Evolutionary conservation across 2,888 invertebrate genomes (phyloP).

Genomic region (Teinopalpus imperialis): DNA sequence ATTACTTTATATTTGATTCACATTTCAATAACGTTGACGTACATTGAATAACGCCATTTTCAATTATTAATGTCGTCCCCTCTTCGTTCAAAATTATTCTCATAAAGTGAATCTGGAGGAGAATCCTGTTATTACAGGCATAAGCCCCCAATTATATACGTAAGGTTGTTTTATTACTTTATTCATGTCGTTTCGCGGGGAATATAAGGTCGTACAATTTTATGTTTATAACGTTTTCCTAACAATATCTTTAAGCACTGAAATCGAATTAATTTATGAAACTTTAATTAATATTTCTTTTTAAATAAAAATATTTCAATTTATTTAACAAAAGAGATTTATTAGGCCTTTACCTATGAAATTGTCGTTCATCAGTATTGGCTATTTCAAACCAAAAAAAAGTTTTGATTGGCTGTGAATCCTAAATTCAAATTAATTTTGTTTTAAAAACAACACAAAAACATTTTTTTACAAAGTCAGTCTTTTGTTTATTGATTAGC

Average conservation of each 20-base stretch:
- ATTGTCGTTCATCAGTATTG: too few species aligned
- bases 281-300: too few species aligned
- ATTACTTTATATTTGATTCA: conserved; percentile 26
- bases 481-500: too few species aligned
- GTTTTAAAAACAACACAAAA: too few species aligned
- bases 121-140: conserved; percentile 24
- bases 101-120: conserved; percentile 21
- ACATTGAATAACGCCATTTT: conserved; percentile 20
- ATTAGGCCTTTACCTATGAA: too few species aligned
- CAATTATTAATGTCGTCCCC: conserved; percentile 25
- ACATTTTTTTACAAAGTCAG: too few species aligned
- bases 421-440: too few species aligned
- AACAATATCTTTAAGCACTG: not conserved
- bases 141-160: conserved; percentile 26
- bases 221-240: conserved; percentile 5
- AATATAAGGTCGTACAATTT: conserved; percentile 17
- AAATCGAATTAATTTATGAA: conserved; percentile 5
- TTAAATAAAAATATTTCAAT: too few species aligned
- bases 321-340: too few species aligned
- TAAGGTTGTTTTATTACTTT: conserved; percentile 22
- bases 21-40: conserved; percentile 19
- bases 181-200: conserved; percentile 13
- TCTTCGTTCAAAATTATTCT: conserved; percentile 26
- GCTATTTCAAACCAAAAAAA: too few species aligned
- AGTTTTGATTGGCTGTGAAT: too few species aligned